Conservation (phyloP, 1,140 invertebrate genomes). For the Micrasema longulum region DNA sequence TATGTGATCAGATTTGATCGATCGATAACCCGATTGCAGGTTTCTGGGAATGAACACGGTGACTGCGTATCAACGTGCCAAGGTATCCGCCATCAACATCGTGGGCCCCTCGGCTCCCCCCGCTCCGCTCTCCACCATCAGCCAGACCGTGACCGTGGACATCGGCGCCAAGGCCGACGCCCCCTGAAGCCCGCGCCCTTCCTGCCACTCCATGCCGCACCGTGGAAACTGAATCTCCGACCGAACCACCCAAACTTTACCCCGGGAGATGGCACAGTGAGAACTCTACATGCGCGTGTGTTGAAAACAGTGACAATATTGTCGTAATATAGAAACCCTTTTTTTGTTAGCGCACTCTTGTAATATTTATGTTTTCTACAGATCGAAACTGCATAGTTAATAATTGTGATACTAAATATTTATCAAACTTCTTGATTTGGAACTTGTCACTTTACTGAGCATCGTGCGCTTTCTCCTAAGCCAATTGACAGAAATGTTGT, state of each 20-base stretch:
- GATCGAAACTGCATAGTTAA: no score
- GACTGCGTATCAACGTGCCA: conserved; percentile 87
- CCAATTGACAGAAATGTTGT: no score
- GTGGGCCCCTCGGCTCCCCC: conserved; percentile 62
- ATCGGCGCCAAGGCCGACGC: conserved; percentile 53
- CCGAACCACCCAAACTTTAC: neutral
- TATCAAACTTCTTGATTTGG: no score
- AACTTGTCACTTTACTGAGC: no score
- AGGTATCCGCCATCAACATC: conserved; percentile 89
- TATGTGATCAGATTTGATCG: no score
- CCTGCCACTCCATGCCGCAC: neutral
- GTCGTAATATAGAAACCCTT: no score
- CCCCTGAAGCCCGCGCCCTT: neutral
- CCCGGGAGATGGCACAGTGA: neutral
- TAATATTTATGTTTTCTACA: no score
- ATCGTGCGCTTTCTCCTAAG: no score
- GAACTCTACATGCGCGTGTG: neutral
- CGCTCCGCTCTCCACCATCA: conserved; percentile 61
- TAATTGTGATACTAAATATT: no score
- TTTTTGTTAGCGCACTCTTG: no score
- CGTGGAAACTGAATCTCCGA: neutral
- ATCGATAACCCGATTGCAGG: conserved; percentile 59
- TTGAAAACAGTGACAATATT: neutral
- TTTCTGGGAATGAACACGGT: conserved; percentile 88
- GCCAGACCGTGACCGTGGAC: conserved; percentile 65